Evolutionary conservation across 2,888 invertebrate species (phyloP), one percentile per base, ranked within the genome.

Genomic region (Pomacea canaliculata): DNA sequence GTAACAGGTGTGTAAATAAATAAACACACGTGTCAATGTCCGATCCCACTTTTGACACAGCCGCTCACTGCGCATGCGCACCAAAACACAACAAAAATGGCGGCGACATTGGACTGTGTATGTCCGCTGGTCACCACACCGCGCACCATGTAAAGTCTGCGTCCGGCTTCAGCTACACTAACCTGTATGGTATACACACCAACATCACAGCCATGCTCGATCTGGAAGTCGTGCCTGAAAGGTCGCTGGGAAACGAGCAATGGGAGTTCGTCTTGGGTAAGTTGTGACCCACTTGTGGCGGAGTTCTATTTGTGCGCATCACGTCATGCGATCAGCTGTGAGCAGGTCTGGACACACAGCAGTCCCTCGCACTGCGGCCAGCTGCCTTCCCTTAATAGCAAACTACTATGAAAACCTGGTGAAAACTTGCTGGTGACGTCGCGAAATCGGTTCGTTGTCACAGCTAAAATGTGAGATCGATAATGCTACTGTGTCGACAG

Each of bases 241-340:
- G 90, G 83, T 90, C 90, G 73, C 94, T 98, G 91, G 96, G 97
- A 92, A 96, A 97, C 92, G 97, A 98, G 92, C 95, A 96, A 93
- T 98, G 98, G 97, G 97, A 98, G 93, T 97, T 98, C 92, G 94
- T 96, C 91, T 92, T 97, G 93, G 97, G 97, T 96, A 93, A 94
- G 95, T 88, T 66, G 60, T 73, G 74, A 71, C 67, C 66, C 67
- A 59, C 27, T 76, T 77, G 63, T 65, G 56, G 51, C 68, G 51
- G 49, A 63, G n/a, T 63, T 69, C 75, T 78, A 78, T 78, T 78
- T 78, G 74, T 78, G 76, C 78, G 68, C 78, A 78, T 76, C 78
- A 80, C 78, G 78, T 65, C 70, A 76, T 68, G 12, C 59, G 65
- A 70, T 76, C 75, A 74, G 75, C 75, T 76, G 75, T 76, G 69